Evolutionary conservation across 1,140 invertebrate genomes (phyloP), one percentile per base, ranked within the genome.

Genomic region (Drosophila micromelanica): DNA sequence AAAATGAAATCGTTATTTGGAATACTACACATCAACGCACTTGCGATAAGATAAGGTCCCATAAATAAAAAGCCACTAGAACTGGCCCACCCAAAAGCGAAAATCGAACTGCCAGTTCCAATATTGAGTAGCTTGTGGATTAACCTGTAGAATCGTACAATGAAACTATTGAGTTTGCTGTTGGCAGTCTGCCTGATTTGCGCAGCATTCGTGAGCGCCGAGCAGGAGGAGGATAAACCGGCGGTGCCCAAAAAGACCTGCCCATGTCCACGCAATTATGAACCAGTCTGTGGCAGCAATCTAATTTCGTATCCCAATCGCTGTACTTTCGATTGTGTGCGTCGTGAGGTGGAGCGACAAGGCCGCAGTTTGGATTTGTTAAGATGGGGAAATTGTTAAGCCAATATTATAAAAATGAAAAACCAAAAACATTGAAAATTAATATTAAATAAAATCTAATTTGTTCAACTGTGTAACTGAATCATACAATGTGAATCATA

Each of bases 271-370:
- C 87, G 93, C 20, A 92, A 93, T 54, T 90, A 91, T 35, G 81
- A 80, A 0, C 94, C 94, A 0, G 92, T 94, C 0, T 94, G 94
- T 77, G 93, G 90, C 5, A 91, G 87, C 46, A 92, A 94, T 73
- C 76, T 91, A 15, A 69, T 76, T 2, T 93, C 93, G 1, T 94
- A 94, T 76, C 46, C 72, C 43, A 94, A 94, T 82, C 78, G 87
- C 1, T 94, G 94, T 64, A 46, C 91, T 30, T 92, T 93, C 40
- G 75, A 92, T 2, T 94, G 94, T 68, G 80, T 71, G 0, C 65
- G 64, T 3, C 78, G 76, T 0, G 35, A 77, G 3, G 17, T 65
- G 2, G 75, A 76, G 20, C 80, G 90, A 5, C n/a, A 35, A 2
- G 90, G 90, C 64, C 90, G 90, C 49, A 90, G 69, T n/a, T 40